A percentile compares a stretch with the other conserved stretches of the same genome.
Evolutionary conservation across 23 tunicate genomes (phyloP).

Genomic region (Phallusia fumigata): DNA sequence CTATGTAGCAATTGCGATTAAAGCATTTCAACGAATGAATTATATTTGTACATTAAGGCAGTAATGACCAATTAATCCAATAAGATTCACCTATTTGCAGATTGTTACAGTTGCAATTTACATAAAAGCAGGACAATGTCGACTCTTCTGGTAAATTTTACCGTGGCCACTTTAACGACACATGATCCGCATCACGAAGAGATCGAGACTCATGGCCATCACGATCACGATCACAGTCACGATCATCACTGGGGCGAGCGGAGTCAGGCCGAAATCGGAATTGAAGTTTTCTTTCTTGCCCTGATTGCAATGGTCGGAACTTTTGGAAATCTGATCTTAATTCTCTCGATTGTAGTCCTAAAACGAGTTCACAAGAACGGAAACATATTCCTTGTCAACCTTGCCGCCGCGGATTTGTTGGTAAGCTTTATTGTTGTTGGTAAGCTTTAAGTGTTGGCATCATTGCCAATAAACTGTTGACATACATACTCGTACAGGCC

Average conservation of each 20-base stretch:
- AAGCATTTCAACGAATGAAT: too few relatives aligned
- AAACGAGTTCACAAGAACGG: constrained; percentile 7
- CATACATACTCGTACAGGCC: too few relatives aligned
- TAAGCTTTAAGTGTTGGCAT: too few relatives aligned
- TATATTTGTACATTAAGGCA: too few relatives aligned
- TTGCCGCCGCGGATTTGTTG: constrained; percentile 9
- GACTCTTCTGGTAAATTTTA: not conserved
- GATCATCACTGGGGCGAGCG: not conserved
- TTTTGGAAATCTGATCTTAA: not conserved
- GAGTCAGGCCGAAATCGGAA: constrained; percentile 6
- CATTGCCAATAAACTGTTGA: too few relatives aligned
- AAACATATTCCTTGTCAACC: constrained; percentile 3
- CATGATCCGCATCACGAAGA: not conserved
- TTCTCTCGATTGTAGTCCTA: not conserved
- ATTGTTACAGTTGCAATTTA: too few relatives aligned
- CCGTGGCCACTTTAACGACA: not conserved
- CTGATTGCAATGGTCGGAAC: constrained; percentile 11
- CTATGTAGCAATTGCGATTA: too few relatives aligned
- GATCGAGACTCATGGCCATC: not conserved
- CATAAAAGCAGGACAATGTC: too few relatives aligned
- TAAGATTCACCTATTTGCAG: too few relatives aligned
- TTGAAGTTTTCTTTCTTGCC: constrained; percentile 2
- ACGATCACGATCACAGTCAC: not conserved
- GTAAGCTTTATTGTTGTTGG: not conserved
- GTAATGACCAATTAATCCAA: too few relatives aligned